phyloP scores from a whole-genome alignment of 2,113 vertebrate species.

The Oryzias javanicus region DNA sequence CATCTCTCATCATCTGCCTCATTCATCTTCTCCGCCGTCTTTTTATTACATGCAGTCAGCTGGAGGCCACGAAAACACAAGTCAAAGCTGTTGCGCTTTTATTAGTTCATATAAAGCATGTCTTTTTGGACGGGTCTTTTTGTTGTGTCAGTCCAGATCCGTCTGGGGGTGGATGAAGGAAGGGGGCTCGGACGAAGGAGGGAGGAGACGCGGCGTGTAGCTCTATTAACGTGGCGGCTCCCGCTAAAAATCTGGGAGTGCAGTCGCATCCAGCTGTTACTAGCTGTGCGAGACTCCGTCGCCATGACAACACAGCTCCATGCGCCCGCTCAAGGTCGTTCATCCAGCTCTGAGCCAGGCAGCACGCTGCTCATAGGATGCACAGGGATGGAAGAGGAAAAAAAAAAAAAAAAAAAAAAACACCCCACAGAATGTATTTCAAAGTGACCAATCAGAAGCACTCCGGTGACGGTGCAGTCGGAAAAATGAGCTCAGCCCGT shows the following conservation, averaged over 20 bases:
- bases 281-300: conserved; percentile 78
- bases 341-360: conserved; percentile 75
- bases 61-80: neutral
- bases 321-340: conserved; percentile 81
- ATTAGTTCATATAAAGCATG: conserved; percentile 32
- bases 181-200: conserved; percentile 15
- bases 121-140: conserved; percentile 13
- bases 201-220: conserved; percentile 57
- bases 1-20: neutral
- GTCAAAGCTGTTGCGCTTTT: conserved; percentile 2
- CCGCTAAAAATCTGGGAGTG: conserved; percentile 77
- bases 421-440: conserved; percentile 43
- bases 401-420: conserved; percentile 12
- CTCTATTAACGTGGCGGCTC: conserved; percentile 73
- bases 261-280: conserved; percentile 82
- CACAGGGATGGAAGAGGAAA: conserved; percentile 23
- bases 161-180: neutral
- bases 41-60: conserved; percentile 3
- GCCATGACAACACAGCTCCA: conserved; percentile 77
- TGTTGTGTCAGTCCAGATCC: conserved; percentile 40
- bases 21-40: conserved; percentile 15
- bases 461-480: conserved; percentile 39
- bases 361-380: conserved; percentile 62
- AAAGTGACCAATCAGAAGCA: conserved; percentile 69
- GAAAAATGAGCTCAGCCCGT: conserved; percentile 26